Evolutionary conservation across 2,113 vertebrate genomes (phyloP), one percentile per base, ranked within the genome.

Genomic region (Lepus timidus): DNA sequence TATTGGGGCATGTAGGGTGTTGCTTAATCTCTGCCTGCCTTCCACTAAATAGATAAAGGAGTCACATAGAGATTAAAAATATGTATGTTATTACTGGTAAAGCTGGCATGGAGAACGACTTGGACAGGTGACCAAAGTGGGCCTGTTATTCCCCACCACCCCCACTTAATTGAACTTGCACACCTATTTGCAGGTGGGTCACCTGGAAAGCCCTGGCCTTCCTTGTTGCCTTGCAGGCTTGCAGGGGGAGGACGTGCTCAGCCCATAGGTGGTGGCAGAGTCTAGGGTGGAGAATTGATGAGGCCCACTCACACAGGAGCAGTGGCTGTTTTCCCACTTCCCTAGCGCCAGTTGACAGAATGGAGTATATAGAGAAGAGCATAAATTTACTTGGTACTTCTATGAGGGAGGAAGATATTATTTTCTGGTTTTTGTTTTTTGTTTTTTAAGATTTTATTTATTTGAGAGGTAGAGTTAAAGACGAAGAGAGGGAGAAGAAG

Each of bases 51-150:
- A 67, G 79, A 86, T 68, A 68, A 0, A 93, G 67, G 58, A 68
- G 52, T 85, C 81, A 94, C 84, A 79, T 39, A 51, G 39, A 91
- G 82, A 52, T 44, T 94, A 23, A 78, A 83, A 88, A 49, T 31
- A 19, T 27, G 16, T 23, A 25, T 64, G 76, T 85, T 61, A 33
- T 75, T 92, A 25, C 67, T 67, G 31, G 44, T 49, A 65, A 83
- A 83, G 70, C 39, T 64, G 73, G 44, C 29, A 1, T 23, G 10
- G 33, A 67, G 51, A 85, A 25, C 49, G 36, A 19, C 22, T 19
- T 65, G 52, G 70, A 16, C 1, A 6, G 29, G 51, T 11, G 16
- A 6, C 19, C 80, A 31, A 36, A 27, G 17, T 4, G 39, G 76
- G 12, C 19, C 20, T 31, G 61, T 33, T 36, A 3, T 29, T 80